Evolutionary conservation across 2,797 vertebrate species (phyloP).

Genomic region (Gallinago stenura): DNA sequence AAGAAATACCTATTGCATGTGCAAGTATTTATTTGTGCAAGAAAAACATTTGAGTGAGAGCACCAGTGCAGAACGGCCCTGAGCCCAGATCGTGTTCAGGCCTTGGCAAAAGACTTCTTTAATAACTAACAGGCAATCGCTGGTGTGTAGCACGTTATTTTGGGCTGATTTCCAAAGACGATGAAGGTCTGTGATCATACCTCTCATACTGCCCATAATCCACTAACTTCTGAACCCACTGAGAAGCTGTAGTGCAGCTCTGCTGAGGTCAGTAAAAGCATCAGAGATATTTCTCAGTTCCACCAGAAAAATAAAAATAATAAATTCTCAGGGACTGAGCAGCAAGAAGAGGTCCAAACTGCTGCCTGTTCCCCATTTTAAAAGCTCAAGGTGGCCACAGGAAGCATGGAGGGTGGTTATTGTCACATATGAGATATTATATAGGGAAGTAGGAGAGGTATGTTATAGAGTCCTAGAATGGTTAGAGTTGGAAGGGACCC

Average conservation of each 20-base stretch:
- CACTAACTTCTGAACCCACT: background rate
- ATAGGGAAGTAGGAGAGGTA: background rate
- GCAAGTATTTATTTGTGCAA: background rate
- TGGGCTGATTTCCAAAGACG: background rate
- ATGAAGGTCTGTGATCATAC: background rate
- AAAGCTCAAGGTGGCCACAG: background rate
- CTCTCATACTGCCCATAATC: background rate
- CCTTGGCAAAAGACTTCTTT: background rate
- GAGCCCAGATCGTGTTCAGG: accelerated
- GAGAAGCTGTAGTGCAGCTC: background rate
- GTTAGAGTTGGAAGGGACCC: too few species aligned
- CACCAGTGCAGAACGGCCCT: accelerated
- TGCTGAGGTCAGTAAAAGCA: accelerated
- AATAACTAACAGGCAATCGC: background rate
- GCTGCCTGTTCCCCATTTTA: background rate
- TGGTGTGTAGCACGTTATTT: accelerated
- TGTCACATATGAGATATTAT: accelerated
- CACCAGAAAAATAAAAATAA: background rate
- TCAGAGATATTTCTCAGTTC: background rate
- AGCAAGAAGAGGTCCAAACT: background rate
- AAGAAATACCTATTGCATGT: background rate
- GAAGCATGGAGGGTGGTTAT: background rate
- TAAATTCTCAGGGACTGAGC: background rate
- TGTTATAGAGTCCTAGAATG: too few species aligned
- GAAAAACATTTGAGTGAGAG: background rate